Evolutionary conservation across 1,140 invertebrate genomes (phyloP), one percentile per base, ranked within the genome.

Genomic region (Zaprionus nigranus): DNA sequence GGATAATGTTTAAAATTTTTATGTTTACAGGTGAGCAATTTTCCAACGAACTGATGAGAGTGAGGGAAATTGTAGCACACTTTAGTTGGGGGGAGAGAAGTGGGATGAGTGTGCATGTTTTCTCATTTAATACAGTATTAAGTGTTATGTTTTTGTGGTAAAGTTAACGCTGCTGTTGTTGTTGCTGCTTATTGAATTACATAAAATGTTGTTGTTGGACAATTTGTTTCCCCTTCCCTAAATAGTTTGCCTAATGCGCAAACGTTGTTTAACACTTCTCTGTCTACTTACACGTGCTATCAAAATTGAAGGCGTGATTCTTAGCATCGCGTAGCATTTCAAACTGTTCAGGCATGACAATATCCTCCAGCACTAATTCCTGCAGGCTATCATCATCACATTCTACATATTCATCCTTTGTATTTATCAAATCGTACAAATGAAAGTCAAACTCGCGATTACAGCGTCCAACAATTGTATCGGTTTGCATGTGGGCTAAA

Each of bases 1-100:
- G 85, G 82, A 90, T 90, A 90, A 90, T 90, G 85, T 90, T 90
- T 90, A 68, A 72, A 90, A 90, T 80, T 90, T 90, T 90, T 90
- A 90, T 90, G 85, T 90, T 80, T 90, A 85, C 85, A 90, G 86
- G 86, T 90, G 79, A 90, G 70, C 85, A 90, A 88, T 90, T 90
- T 87, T 81, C 67, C 84, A 83, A 69, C 77, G 70, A 78, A 74
- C 63, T 71, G 72, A 22, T 46, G 34, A 66, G 24, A 22, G 20
- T 9, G 9, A 2, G 30, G 26, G 40, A 20, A 38, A 38, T 13
- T n/a, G 46, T 9, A 11, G 6, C 15, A 15, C 7, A 38, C 36
- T 38, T 4, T 15, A 38, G 12, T 17, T 11, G 38, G n/a, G n/a
- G n/a, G n/a, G n/a, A n/a, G n/a, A n/a, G n/a, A n/a, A n/a, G n/a